phyloP scores from a whole-genome alignment of 2,797 vertebrate species.

The Melopsittacus undulatus region DNA sequence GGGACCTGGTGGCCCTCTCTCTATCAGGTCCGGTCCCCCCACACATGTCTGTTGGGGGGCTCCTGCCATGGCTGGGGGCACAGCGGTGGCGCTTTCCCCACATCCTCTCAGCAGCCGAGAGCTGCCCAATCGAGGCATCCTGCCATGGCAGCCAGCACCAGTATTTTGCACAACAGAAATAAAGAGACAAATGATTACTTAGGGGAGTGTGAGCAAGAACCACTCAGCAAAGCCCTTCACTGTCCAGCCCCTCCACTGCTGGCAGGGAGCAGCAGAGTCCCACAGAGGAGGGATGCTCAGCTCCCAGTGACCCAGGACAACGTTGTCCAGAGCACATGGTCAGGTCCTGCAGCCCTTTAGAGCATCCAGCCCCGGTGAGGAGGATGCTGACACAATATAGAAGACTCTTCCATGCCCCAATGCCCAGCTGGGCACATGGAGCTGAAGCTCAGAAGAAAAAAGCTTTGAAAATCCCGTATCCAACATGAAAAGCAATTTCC shows the following conservation, averaged over 20 bases:
- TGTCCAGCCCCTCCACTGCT: fast-evolving
- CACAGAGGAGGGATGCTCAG: not conserved
- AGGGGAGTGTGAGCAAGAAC: not conserved
- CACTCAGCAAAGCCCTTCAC: fast-evolving
- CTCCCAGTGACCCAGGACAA: not conserved
- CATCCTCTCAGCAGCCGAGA: not conserved
- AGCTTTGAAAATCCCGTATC: not conserved
- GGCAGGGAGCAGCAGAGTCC: fast-evolving
- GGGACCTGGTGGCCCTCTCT: fast-evolving
- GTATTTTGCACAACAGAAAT: not conserved
- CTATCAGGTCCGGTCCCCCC: not conserved
- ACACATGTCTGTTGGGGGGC: not conserved
- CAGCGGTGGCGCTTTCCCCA: fast-evolving
- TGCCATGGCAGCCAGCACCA: not conserved
- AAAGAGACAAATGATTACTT: not conserved
- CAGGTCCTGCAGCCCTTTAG: not conserved
- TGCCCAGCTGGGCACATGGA: not conserved
- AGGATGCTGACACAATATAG: fast-evolving
- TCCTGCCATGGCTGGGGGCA: not conserved
- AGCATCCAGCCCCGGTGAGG: not conserved
- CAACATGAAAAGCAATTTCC: not conserved
- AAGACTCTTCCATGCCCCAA: not conserved
- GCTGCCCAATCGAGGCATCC: not conserved
- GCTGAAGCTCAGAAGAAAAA: not conserved
- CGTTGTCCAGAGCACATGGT: fast-evolving